Evolutionary conservation across 2,113 vertebrate species (phyloP).

Genomic region (Tapirus terrestris): DNA sequence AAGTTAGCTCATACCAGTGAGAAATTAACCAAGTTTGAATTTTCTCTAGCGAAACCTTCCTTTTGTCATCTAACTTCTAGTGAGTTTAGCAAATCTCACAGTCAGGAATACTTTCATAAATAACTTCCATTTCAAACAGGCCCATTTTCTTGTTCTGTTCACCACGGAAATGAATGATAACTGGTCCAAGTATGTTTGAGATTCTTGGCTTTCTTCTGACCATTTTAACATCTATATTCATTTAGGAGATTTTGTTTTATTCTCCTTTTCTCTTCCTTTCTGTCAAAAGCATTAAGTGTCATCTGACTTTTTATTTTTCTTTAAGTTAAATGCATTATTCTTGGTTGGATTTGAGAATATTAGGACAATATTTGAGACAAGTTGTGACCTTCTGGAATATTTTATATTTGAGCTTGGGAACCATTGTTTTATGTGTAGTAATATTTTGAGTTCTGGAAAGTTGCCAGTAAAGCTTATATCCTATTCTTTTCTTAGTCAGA

Average conservation of each 20-base stretch:
- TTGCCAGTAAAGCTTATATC: not conserved
- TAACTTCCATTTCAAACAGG: not conserved
- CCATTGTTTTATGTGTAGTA: not conserved
- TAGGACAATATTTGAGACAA: not conserved
- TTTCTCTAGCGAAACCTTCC: not conserved
- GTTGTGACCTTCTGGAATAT: not conserved
- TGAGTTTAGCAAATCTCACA: not conserved
- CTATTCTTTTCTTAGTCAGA: not conserved
- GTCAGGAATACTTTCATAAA: not conserved
- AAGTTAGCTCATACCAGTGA: not conserved
- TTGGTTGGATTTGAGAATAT: not conserved
- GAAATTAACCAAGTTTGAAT: not conserved
- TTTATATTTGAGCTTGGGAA: slow-evolving; percentile 34
- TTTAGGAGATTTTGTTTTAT: not conserved
- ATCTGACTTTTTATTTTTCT: not conserved
- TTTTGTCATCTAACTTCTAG: not conserved
- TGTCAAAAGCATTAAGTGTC: slow-evolving; percentile 11
- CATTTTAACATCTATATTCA: not conserved
- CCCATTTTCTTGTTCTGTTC: not conserved
- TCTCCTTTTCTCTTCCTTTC: not conserved
- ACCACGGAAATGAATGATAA: not conserved
- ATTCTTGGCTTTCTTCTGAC: slow-evolving; percentile 2
- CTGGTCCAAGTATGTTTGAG: not conserved
- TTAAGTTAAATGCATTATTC: not conserved
- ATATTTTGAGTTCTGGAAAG: slow-evolving; percentile 31